A percentile compares a stretch with the other conserved stretches of the same genome.
Evolutionary conservation across 2,888 invertebrate genomes (phyloP).

Genomic region (Acleris sparsana): DNA sequence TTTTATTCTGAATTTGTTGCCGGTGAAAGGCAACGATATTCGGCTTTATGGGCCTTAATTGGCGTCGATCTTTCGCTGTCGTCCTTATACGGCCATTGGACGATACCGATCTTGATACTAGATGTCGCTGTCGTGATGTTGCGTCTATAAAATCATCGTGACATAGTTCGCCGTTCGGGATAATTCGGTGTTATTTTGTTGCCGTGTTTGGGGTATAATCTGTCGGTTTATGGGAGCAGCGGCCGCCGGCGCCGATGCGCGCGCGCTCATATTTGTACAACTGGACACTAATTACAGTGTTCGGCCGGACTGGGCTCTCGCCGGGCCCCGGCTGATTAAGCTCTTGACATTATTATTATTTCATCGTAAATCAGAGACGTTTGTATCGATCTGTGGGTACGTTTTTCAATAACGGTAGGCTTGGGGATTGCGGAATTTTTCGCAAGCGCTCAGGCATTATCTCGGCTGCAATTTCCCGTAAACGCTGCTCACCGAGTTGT

Average conservation of each 20-base stretch:
- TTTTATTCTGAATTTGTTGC: constrained; percentile 63
- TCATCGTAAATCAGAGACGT: constrained; percentile 52
- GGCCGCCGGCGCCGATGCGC: constrained; percentile 57
- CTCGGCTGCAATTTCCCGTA: constrained; percentile 59
- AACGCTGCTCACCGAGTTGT: constrained; percentile 59
- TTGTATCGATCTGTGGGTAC: constrained; percentile 41
- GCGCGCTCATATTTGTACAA: constrained; percentile 74
- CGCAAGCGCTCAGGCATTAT: constrained; percentile 37
- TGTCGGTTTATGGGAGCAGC: constrained; percentile 24
- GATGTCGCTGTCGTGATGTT: constrained; percentile 53
- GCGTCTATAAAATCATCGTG: constrained; percentile 52
- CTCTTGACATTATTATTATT: constrained; percentile 67
- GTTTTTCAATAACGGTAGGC: constrained; percentile 45
- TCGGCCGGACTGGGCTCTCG: constrained; percentile 47
- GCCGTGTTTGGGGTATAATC: constrained; percentile 1
- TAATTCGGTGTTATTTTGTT: constrained; percentile 22
- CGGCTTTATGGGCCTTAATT: constrained; percentile 80
- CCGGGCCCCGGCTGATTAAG: constrained; percentile 69
- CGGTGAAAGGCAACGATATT: constrained; percentile 78
- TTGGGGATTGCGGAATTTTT: constrained; percentile 53
- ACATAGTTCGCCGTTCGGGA: constrained; percentile 40
- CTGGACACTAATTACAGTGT: constrained; percentile 72
- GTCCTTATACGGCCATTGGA: constrained; percentile 66
- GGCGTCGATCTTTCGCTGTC: constrained; percentile 73
- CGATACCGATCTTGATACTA: constrained; percentile 64